Conservation (phyloP, 2,797 vertebrate species). For the Phrynocephalus forsythii region DNA sequence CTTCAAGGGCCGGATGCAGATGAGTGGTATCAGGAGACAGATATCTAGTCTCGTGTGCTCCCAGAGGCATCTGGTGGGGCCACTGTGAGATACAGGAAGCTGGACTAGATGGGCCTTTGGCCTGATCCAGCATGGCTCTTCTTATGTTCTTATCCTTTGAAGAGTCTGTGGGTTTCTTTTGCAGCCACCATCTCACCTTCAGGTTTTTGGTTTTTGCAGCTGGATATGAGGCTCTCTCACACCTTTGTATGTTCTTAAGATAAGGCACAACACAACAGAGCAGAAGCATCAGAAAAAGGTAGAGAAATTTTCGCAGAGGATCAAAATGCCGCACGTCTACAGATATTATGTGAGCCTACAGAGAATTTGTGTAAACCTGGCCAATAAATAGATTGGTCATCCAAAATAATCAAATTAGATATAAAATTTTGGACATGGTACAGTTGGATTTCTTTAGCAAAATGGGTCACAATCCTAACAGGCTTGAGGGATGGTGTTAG, state of each 20-base stretch:
- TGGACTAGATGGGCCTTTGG: too few relatives aligned
- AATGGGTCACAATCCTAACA: neutral
- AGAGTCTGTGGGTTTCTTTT: neutral
- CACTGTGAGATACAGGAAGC: too few relatives aligned
- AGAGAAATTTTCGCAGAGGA: neutral
- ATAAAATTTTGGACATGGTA: neutral
- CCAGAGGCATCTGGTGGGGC: too few relatives aligned
- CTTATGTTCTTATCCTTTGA: neutral
- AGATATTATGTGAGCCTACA: neutral
- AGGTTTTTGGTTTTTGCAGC: neutral
- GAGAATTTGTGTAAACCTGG: neutral
- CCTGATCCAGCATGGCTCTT: too few relatives aligned
- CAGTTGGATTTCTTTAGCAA: neutral
- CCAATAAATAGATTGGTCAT: neutral
- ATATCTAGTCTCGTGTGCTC: too few relatives aligned
- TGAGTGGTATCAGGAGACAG: too few relatives aligned
- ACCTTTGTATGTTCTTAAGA: neutral
- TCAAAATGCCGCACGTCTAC: neutral
- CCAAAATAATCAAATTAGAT: neutral
- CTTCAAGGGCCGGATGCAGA: too few relatives aligned
- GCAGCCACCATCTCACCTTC: neutral
- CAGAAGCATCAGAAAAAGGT: neutral
- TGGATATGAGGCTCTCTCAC: neutral
- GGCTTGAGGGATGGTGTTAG: neutral
- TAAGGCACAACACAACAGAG: neutral